Base-by-base conservation (phyloP, 2,797 vertebrate species). In the Aplochiton taeniatus region DNA sequence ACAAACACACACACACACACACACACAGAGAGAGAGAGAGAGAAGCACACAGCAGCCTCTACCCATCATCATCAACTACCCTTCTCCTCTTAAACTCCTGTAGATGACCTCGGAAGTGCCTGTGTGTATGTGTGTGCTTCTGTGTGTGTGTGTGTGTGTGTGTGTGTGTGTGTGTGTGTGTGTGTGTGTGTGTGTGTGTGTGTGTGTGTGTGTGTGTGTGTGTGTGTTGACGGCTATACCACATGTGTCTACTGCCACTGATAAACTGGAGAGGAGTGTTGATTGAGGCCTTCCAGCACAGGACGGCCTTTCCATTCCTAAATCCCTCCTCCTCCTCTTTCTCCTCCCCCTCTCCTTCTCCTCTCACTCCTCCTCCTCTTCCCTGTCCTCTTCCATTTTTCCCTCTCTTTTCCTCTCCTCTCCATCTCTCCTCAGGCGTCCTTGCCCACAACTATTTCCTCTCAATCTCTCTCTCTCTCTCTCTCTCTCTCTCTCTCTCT, bases 231-330 rank as follows among this genome's bases (percentile, higher is more conserved):
- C 5, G 14, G 2, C 4, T 45, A 10, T 9, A 19, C 76, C 74
- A 72, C 85, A 87, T 85, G 80, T 88, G 87, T 86, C n/a, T n/a
- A 53, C 79, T 80, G 84, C 79, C 70, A 89, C 79, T 86, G 85
- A 89, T 85, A 85, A 86, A 87, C 81, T 73, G 62, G 72, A 79
- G 83, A 82, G 84, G 83, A 82, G 83, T 77, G 87, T 73, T 79
- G 85, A 89, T 50, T 72, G 87, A 89, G 57, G 79, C 55, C 65
- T 76, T 83, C 81, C 85, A 89, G 84, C 79, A 79, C 82, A 83
- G 87, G 41, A 12, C n/a, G n/a, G 8, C 18, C 46, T 14, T 8
- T 14, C 46, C 9, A 2, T 14, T n/a, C n/a, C n/a, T n/a, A n/a
- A n/a, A n/a, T n/a, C n/a, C n/a, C 13, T 14, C 10, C 46, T 48